Evolutionary conservation across 2,888 invertebrate species (phyloP), one percentile per base, ranked within the genome.

Genomic region (Caenorhabditis sinica): DNA sequence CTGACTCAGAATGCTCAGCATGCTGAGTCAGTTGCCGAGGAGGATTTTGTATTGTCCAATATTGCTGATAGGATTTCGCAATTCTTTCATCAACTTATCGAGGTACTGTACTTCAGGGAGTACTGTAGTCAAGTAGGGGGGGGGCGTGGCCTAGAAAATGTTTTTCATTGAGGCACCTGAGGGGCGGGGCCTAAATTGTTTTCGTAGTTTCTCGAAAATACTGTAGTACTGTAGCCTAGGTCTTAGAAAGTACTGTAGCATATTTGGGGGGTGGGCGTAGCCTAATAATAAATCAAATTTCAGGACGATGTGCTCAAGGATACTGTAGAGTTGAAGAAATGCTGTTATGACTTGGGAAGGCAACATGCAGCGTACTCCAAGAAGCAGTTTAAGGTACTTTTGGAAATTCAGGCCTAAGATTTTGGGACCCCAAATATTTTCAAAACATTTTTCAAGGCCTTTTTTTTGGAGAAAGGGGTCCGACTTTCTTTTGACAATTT

Each of bases 31-130:
- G 81, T 56, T 9, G 80, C 80, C 43, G 84, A 84, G 43, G 81
- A 84, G 40, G 77, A 84, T 45, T 84, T 84, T 58, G 76, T 84
- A 5, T 72, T 84, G 2, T 84, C 84, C 0, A 84, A 68, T 56
- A 43, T 84, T 15, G 84, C 84, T 2, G 84, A 84, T 45, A 20
- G 84, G 11, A 73, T 84, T 8, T 71, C 81, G 0, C 56, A 51
- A 17, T 81, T 76, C 43, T 76, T 84, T 23, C 79, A 84, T 81
- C 81, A 84, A n/a, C 20, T 84, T 0, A 75, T 84, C 3, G 76
- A 72, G 66, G 81, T 81, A 49, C 30, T 23, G 28, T 20, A 36
- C 8, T 28, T 13, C 2, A n/a, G n/a, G n/a, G n/a, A n/a, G n/a
- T n/a, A n/a, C n/a, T n/a, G n/a, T n/a, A n/a, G n/a, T n/a, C n/a